A percentile compares a stretch with the other conserved stretches of the same genome.
These are phyloP conservation scores for Cabera pusaria DNA, from an alignment of 2,888 invertebrate genomes.

Conservation along the genomic window DNA sequence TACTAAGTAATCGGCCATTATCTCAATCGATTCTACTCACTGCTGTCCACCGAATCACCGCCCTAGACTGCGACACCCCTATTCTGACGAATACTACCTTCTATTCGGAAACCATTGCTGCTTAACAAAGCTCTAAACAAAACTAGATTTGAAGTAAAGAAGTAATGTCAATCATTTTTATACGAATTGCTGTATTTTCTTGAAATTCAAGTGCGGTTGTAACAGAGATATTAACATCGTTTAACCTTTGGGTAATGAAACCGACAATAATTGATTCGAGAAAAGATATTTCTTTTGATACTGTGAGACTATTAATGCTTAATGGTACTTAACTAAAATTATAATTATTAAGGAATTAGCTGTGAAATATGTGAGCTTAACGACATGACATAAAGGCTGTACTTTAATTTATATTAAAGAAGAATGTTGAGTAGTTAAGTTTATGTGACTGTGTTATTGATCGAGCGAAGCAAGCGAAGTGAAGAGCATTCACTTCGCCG, in stretches of 20 bases:
- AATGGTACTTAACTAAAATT: slow-evolving; percentile 4
- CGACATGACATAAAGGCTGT: no score
- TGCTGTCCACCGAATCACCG: slow-evolving; percentile 29
- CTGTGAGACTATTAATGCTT: not conserved
- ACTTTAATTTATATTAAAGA: no score
- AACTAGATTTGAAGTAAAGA: not conserved
- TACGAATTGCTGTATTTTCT: not conserved
- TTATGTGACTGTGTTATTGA: no score
- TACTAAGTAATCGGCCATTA: slow-evolving; percentile 68
- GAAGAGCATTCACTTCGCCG: no score
- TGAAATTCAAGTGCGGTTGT: slow-evolving; percentile 4
- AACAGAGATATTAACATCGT: slow-evolving; percentile 28
- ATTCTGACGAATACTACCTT: not conserved
- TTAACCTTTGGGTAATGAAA: slow-evolving; percentile 28
- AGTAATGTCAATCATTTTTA: slow-evolving; percentile 12
- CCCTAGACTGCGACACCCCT: slow-evolving; percentile 16
- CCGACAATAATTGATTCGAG: slow-evolving; percentile 25
- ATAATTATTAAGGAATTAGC: no score
- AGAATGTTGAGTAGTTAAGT: no score
- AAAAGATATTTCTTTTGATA: slow-evolving; percentile 20
- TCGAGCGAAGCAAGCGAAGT: no score
- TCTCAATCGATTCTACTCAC: slow-evolving; percentile 59
- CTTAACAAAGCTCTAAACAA: not conserved
- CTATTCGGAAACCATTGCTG: slow-evolving; percentile 13
- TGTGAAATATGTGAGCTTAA: no score